phyloP scores from a whole-genome alignment of 2,888 invertebrate species.

The Dorcus hopei region DNA sequence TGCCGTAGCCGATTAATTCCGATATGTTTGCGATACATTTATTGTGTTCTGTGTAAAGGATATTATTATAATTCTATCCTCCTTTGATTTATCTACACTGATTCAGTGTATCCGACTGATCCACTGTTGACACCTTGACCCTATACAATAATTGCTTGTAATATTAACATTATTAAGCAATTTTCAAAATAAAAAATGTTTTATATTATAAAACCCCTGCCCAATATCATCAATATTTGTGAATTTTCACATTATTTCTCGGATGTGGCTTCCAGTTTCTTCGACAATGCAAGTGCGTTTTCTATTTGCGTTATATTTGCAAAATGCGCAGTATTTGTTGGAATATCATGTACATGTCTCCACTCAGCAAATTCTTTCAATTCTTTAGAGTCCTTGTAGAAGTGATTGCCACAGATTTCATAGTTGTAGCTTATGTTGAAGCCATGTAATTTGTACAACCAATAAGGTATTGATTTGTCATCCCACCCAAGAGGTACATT shows the following conservation, averaged over 20 bases:
- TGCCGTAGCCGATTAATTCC: too few species aligned
- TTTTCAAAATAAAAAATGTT: too few species aligned
- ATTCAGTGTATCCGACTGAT: too few species aligned
- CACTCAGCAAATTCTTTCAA: conserved; percentile 97
- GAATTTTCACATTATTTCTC: conserved; percentile 99
- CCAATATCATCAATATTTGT: conserved; percentile 97
- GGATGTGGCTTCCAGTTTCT: conserved; percentile 92
- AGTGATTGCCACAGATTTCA: conserved; percentile 98
- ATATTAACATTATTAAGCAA: too few species aligned
- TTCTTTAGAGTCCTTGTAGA: conserved; percentile 97
- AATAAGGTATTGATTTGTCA: conserved; percentile 93
- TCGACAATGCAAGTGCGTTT: conserved; percentile 96
- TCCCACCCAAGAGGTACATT: conserved; percentile 99
- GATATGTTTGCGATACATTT: too few species aligned
- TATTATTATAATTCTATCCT: too few species aligned
- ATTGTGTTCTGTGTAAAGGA: too few species aligned
- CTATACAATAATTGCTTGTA: too few species aligned
- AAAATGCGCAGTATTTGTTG: conserved; percentile 99
- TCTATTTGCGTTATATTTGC: conserved; percentile 99
- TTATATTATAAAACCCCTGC: too few species aligned
- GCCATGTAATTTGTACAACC: conserved; percentile 98
- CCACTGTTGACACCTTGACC: too few species aligned
- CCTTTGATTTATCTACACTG: too few species aligned
- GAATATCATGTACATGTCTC: conserved; percentile 90
- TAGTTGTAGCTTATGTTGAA: conserved; percentile 98